Evolutionary conservation across 2,888 invertebrate species (phyloP).

Genomic region (Drosophila monieri): DNA sequence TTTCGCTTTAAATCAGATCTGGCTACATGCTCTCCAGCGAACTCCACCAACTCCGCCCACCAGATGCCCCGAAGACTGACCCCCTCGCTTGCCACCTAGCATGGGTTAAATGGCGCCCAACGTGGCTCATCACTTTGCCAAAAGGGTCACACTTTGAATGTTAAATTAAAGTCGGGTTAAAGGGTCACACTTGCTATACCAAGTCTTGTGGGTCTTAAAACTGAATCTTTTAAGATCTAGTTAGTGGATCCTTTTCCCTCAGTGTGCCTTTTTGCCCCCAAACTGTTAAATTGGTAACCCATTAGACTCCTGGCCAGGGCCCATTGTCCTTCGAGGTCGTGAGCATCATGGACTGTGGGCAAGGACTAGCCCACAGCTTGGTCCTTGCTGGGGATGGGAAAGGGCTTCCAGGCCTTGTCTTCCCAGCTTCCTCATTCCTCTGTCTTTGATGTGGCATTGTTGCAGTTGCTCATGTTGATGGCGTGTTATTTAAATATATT

Average conservation of each 20-base stretch:
- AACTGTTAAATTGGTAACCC: background rate
- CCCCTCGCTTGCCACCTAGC: background rate
- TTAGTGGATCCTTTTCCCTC: background rate
- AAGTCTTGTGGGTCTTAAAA: too few species aligned
- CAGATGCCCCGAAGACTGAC: slow-evolving; percentile 50
- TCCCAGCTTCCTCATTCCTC: background rate
- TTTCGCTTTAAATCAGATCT: slow-evolving; percentile 82
- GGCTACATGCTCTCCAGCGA: slow-evolving; percentile 35
- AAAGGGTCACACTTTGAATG: too few species aligned
- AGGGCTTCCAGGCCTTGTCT: background rate
- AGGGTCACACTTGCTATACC: too few species aligned
- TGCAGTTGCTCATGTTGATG: slow-evolving; percentile 42
- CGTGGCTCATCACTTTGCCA: background rate
- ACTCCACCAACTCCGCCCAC: slow-evolving; percentile 60
- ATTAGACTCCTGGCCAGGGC: background rate
- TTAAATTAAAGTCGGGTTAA: too few species aligned
- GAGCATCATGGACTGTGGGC: slow-evolving; percentile 79
- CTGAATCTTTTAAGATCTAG: too few species aligned
- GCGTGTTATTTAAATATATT: slow-evolving; percentile 64
- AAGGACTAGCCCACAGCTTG: slow-evolving; percentile 7
- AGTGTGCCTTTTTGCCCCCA: background rate
- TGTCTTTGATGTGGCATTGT: background rate
- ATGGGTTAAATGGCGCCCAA: slow-evolving; percentile 19
- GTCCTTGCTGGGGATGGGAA: background rate
- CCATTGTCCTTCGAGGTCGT: slow-evolving; percentile 75